Conservation (phyloP, 1,140 invertebrate genomes). For the Bicyclus anynana region DNA sequence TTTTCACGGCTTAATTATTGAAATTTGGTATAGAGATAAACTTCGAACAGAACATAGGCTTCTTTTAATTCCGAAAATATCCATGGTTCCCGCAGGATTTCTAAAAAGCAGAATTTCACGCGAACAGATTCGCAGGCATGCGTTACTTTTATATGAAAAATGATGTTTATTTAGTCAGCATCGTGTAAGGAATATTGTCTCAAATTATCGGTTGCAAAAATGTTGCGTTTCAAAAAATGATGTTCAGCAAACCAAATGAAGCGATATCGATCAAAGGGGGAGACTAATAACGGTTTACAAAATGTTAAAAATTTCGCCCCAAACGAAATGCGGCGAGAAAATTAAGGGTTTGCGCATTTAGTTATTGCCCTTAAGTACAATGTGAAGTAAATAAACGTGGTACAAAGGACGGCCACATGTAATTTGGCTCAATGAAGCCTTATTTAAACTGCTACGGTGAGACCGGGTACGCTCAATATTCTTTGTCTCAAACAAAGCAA, state of each 20-base stretch:
- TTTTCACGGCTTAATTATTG: too few species aligned
- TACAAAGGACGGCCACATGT: constrained; percentile 58
- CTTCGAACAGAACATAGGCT: too few species aligned
- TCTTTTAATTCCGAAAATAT: too few species aligned
- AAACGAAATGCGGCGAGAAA: constrained; percentile 47
- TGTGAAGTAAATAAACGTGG: constrained; percentile 70
- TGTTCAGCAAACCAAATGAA: constrained; percentile 8
- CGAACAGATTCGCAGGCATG: too few species aligned
- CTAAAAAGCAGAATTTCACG: too few species aligned
- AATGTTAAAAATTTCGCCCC: constrained; percentile 37
- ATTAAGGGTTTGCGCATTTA: constrained; percentile 58
- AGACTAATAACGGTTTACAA: constrained; percentile 20
- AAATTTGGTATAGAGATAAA: too few species aligned
- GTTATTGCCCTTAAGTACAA: constrained; percentile 74
- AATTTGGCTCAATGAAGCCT: constrained; percentile 68
- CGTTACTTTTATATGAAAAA: neutral
- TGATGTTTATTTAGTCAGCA: neutral
- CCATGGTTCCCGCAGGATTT: too few species aligned
- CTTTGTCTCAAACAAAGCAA: constrained; percentile 60
- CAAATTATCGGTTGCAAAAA: neutral
- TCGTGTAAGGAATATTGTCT: neutral
- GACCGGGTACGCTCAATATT: constrained; percentile 54
- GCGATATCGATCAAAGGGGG: constrained; percentile 16
- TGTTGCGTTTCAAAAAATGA: neutral
- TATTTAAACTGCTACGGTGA: constrained; percentile 61